Conservation (phyloP, 2,797 vertebrate genomes). For the Enteromius mattozi region DNA sequence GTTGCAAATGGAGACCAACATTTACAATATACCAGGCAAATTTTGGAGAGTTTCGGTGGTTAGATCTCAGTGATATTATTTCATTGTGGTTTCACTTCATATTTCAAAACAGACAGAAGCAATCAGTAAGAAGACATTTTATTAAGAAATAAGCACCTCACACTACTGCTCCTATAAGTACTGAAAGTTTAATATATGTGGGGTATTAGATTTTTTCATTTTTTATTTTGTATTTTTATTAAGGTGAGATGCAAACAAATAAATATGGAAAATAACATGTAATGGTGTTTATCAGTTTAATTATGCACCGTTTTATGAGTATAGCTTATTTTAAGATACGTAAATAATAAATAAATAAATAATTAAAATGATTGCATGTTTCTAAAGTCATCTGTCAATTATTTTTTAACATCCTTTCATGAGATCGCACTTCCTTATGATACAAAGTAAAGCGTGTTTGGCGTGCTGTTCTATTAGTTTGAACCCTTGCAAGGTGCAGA, state of each 20-base stretch:
- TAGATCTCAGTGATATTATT: conserved; percentile 1
- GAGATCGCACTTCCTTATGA: too few relatives aligned
- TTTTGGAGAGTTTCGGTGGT: neutral
- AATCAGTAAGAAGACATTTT: neutral
- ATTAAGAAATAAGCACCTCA: conserved; percentile 1
- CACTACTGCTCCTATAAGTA: neutral
- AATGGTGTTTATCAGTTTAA: too few relatives aligned
- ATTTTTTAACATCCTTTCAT: too few relatives aligned
- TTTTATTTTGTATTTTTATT: neutral
- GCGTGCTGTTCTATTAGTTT: too few relatives aligned
- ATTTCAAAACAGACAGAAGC: neutral
- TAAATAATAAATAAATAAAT: neutral
- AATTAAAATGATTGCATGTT: neutral
- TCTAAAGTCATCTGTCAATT: neutral
- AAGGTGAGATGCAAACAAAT: neutral
- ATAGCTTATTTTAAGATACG: neutral
- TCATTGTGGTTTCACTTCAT: neutral
- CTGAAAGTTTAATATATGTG: neutral
- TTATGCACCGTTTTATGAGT: neutral
- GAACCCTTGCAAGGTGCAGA: too few relatives aligned
- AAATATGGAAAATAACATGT: too few relatives aligned
- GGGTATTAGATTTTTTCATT: neutral
- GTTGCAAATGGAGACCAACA: conserved; percentile 18
- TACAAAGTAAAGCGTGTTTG: too few relatives aligned
- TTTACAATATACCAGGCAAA: neutral